Conservation (phyloP, 2,888 invertebrate species). For the Cerceris ruficornis region DNA sequence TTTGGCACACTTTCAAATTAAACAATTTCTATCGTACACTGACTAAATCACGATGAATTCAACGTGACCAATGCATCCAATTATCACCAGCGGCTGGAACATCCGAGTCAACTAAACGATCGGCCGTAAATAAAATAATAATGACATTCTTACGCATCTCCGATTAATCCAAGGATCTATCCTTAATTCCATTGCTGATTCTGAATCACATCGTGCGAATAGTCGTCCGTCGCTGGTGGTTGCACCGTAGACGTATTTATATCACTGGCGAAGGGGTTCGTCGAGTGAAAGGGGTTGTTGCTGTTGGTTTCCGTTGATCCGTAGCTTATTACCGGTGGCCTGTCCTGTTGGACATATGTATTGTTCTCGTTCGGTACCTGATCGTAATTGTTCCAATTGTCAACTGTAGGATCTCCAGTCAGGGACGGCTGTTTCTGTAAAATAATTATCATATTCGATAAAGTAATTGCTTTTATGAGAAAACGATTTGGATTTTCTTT, state of each 20-base stretch:
- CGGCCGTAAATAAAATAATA: too few species aligned
- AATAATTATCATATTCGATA: not conserved
- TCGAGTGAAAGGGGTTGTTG: slow-evolving; percentile 76
- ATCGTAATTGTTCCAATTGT: slow-evolving; percentile 72
- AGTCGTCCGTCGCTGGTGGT: slow-evolving; percentile 82
- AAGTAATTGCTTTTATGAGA: not conserved
- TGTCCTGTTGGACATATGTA: slow-evolving; percentile 64
- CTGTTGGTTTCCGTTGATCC: slow-evolving; percentile 75
- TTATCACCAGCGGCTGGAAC: too few species aligned
- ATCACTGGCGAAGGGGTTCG: slow-evolving; percentile 78
- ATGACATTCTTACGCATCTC: slow-evolving; percentile 11
- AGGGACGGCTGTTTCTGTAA: slow-evolving; percentile 78
- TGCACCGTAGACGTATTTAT: slow-evolving; percentile 76
- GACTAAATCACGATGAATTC: not conserved
- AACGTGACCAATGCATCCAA: too few species aligned
- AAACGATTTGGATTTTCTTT: not conserved
- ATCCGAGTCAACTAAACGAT: too few species aligned
- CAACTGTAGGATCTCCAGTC: slow-evolving; percentile 60
- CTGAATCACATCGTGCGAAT: slow-evolving; percentile 84
- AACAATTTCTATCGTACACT: too few species aligned
- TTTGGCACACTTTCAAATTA: too few species aligned
- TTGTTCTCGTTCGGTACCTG: slow-evolving; percentile 56
- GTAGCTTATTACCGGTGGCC: slow-evolving; percentile 72
- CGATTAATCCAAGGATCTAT: slow-evolving; percentile 20
- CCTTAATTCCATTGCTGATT: slow-evolving; percentile 79